These are phyloP conservation scores for Apis florea DNA, from an alignment of 1,140 invertebrate species.

Conservation along the genomic window DNA sequence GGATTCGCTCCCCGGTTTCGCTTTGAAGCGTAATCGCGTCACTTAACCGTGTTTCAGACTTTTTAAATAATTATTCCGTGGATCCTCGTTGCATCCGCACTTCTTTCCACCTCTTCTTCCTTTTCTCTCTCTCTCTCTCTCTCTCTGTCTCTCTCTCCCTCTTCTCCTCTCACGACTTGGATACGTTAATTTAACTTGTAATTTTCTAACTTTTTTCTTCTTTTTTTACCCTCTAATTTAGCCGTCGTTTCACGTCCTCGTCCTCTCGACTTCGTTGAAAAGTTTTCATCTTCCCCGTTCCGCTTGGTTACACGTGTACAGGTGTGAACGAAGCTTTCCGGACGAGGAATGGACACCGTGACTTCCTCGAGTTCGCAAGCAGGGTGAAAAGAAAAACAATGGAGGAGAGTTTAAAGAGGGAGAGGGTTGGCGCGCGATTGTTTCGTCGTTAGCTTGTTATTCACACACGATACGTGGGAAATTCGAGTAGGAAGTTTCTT, in stretches of 20 bases:
- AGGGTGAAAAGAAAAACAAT: neutral
- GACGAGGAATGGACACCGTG: neutral
- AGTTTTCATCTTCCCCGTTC: neutral
- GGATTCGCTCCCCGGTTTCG: neutral
- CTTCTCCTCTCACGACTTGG: neutral
- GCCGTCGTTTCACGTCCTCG: neutral
- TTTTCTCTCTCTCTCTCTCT: no score
- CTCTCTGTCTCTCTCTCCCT: no score
- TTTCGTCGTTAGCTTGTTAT: neutral
- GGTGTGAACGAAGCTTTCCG: neutral
- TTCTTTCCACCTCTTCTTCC: neutral
- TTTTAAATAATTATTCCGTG: conserved; percentile 31
- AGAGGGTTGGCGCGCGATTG: neutral
- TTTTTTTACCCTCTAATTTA: no score
- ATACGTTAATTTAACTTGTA: neutral
- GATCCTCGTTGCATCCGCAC: neutral
- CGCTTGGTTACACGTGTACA: neutral
- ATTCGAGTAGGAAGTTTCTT: neutral
- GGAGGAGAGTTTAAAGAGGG: neutral
- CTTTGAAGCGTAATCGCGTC: conserved; percentile 6
- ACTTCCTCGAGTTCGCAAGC: neutral
- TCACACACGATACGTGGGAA: neutral
- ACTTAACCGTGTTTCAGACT: neutral
- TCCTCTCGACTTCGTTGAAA: neutral
- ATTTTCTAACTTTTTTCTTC: neutral